Base-by-base conservation (phyloP, 2,888 invertebrate genomes). In the Cosmia trapezina region DNA sequence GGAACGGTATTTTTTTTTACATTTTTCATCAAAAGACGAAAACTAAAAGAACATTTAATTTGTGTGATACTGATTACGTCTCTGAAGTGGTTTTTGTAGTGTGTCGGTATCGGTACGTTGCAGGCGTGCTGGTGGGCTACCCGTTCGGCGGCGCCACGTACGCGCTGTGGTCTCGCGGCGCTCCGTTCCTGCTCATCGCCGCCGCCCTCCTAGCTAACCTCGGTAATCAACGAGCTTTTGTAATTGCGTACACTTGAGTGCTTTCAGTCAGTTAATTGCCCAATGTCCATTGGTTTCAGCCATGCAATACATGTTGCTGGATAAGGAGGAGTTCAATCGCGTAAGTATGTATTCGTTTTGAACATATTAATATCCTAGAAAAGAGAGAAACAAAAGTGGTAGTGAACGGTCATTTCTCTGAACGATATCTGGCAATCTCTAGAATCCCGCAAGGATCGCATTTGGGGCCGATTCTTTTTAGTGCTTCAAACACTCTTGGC, bases 121-220 rank as follows among this genome's bases (percentile, higher is more conserved):
- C 90, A 96, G 96, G 96, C 5, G 96, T 96, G 67, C 80, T 96
- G 79, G 95, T 95, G 76, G 96, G 96, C 7, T 96, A 96, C 77
- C 95, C 95, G 47, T 92, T 95, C 76, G 96, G 96, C 2, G 95
- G 95, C 22, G 89, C 90, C 3, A 91, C 95, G 9, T 89, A 90
- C 80, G 90, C 91, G 47, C 84, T 94, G 57, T 93, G 94, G 94
- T 91, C 88, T 17, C 91, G 91, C 8, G 91, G 90, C 3, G 91
- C 93, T 4, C 94, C 95, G 5, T 96, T 96, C 84, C 89, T 94
- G 67, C 83, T 95, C 9, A 87, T 95, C 9, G 91, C 93, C 8
- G 86, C 84, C 0, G 91, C 92, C 2, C 86, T 95, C 17, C 67
- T 93, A 17, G 76, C 87, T 0, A 86, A 94, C 75, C 87, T 95